Evolutionary conservation across 2,888 invertebrate species (phyloP), one percentile per base, ranked within the genome.

Genomic region (Molorchus minor): DNA sequence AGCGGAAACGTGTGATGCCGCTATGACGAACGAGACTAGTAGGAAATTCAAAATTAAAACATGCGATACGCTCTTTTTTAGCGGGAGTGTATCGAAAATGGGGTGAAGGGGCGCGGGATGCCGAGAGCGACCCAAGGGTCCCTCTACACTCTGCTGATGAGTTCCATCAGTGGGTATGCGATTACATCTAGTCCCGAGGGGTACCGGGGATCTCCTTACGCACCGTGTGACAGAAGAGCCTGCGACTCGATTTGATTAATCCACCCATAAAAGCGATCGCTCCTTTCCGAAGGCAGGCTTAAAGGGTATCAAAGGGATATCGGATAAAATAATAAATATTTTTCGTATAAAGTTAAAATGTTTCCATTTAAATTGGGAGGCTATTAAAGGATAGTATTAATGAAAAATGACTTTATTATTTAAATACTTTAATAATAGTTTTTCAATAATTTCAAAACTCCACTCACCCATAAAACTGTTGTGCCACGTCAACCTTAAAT

Each of bases 221-320:
- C 74, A 72, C 71, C 71, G 71, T 72, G 74, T 76, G 75, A 76
- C 74, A 74, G 73, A 64, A 71, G 71, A 73, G 71, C 70, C 72
- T 73, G 69, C 70, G 68, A 75, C 72, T 73, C 74, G 72, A 76
- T 76, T 75, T 76, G 76, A 76, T 76, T 76, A 76, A 76, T 76
- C 74, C 73, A 70, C 69, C 71, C 71, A 72, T 74, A 74, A 74
- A 74, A 73, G 74, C 74, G 69, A 74, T 72, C 74, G 71, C 68
- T 68, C 67, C 71, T 71, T 36, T 20, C 35, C 33, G 13, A 46
- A 36, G 35, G 20, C 20, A 19, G 10, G 15, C 13, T 20, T 25
- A 43, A 13, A 43, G 47, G 35, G 47, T 47, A 17, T 35, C 17
- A 36, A 20, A 12, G 1, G 20, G 20, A 47, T 33, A 13, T 12